Evolutionary conservation across 2,113 vertebrate genomes (phyloP).

Genomic region (Limanda limanda): DNA sequence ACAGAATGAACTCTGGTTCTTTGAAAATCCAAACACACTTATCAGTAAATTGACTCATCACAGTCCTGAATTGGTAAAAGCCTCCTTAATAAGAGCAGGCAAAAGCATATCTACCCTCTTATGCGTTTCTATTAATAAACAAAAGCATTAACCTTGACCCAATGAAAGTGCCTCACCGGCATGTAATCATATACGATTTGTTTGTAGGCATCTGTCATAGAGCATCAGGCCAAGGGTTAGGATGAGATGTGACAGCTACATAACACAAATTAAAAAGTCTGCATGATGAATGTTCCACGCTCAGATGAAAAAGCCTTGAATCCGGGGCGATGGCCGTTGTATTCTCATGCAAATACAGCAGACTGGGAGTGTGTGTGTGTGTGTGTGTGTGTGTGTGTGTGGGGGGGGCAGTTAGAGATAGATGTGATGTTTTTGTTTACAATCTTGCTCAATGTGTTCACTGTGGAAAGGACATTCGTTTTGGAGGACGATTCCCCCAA

Average conservation of each 20-base stretch:
- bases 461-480: slow-evolving; percentile 47
- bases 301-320: slow-evolving; percentile 40
- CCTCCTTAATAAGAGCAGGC: slow-evolving; percentile 32
- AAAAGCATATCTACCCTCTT: slow-evolving; percentile 42
- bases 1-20: slow-evolving; percentile 6
- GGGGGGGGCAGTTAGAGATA: slow-evolving; percentile 1
- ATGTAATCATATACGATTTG: slow-evolving; percentile 63
- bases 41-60: slow-evolving; percentile 41
- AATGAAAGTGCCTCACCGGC: slow-evolving; percentile 46
- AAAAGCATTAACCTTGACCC: slow-evolving; percentile 72
- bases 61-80: slow-evolving; percentile 37
- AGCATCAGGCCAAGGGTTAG: slow-evolving; percentile 52
- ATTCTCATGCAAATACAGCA: slow-evolving; percentile 46
- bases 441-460: slow-evolving; percentile 46
- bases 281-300: slow-evolving; percentile 57
- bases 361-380: too few species aligned
- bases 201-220: slow-evolving; percentile 62
- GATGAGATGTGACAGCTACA: slow-evolving; percentile 64
- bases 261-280: slow-evolving; percentile 67
- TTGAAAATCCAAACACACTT: slow-evolving; percentile 21
- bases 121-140: slow-evolving; percentile 69
- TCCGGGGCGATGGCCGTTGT: slow-evolving; percentile 6
- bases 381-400: too few species aligned
- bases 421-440: slow-evolving; percentile 54
- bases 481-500: slow-evolving; percentile 68